A percentile compares a stretch with the other conserved stretches of the same genome.
Conservation (phyloP, 1,140 invertebrate genomes). For the Myzus persicae region DNA sequence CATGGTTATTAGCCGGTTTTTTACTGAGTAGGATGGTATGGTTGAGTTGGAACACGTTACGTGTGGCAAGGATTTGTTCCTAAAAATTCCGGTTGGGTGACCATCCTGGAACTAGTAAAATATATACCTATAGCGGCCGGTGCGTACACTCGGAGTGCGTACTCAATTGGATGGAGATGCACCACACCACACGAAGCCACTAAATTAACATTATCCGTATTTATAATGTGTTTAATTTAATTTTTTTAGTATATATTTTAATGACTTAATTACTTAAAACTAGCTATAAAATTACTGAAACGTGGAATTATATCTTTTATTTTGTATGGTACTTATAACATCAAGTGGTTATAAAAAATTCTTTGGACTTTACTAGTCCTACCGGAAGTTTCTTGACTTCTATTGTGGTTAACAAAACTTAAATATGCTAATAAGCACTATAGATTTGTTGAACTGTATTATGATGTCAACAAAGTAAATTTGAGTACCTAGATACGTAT, state of each 20-base stretch:
- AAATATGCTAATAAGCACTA: neutral
- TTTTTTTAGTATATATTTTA: neutral
- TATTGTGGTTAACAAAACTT: neutral
- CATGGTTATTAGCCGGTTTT: too few relatives aligned
- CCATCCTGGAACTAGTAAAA: too few relatives aligned
- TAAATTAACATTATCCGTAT: neutral
- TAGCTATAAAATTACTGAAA: neutral
- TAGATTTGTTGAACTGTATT: neutral
- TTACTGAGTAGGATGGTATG: too few relatives aligned
- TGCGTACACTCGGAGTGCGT: too few relatives aligned
- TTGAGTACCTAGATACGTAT: neutral
- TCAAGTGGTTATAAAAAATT: neutral
- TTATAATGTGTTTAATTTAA: neutral
- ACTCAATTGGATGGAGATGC: too few relatives aligned
- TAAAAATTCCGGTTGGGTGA: too few relatives aligned
- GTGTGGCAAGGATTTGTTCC: too few relatives aligned
- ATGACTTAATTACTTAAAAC: neutral
- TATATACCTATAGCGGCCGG: too few relatives aligned
- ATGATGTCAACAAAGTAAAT: neutral
- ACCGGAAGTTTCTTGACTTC: neutral
- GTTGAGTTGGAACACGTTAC: too few relatives aligned
- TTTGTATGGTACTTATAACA: neutral
- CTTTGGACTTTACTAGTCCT: neutral
- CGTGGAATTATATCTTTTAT: neutral
- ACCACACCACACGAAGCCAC: too few relatives aligned